Evolutionary conservation across 2,797 vertebrate species (phyloP), one percentile per base, ranked within the genome.

Genomic region (Harpagifer antarcticus): DNA sequence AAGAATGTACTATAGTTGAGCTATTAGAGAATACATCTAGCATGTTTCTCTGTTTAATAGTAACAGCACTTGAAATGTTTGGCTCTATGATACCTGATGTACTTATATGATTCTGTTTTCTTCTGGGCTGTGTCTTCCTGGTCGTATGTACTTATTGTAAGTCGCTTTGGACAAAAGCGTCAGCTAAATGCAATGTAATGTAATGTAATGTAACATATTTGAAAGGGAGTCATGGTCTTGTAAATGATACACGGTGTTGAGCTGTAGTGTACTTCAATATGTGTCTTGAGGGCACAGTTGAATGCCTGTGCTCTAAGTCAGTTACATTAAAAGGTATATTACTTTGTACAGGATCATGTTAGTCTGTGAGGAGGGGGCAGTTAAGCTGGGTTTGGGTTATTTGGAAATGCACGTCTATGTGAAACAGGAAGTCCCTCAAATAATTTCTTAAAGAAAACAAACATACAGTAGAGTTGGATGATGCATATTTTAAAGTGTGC

Each of bases 1-100:
- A 70, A 76, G 62, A 75, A 31, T 52, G 33, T 37, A 37, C 33
- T 37, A 47, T 8, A 49, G 53, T 19, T 57, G 47, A 57, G 20
- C 44, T 63, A 42, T 53, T 19, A 49, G 16, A 71, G 37, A 20
- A 72, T 33, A 56, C 9, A 14, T 10, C 40, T 20, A 52, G 13
- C 23, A 58, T 1, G 4, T 58, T 57, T 47, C 5, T 53, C 43
- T 43, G 7, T 50, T 69, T 50, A 64, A 49, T 15, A 19, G n/a
- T 37, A 59, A n/a, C n/a, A n/a, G n/a, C n/a, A n/a, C n/a, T n/a
- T n/a, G n/a, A n/a, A n/a, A n/a, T n/a, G n/a, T n/a, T n/a, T n/a
- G n/a, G n/a, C n/a, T n/a, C n/a, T n/a, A n/a, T n/a, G n/a, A n/a
- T n/a, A n/a, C n/a, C n/a, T n/a, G n/a, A n/a, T n/a, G n/a, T n/a